Evolutionary conservation across 1,140 invertebrate species (phyloP), one percentile per base, ranked within the genome.

Genomic region (Amyelois transitella): DNA sequence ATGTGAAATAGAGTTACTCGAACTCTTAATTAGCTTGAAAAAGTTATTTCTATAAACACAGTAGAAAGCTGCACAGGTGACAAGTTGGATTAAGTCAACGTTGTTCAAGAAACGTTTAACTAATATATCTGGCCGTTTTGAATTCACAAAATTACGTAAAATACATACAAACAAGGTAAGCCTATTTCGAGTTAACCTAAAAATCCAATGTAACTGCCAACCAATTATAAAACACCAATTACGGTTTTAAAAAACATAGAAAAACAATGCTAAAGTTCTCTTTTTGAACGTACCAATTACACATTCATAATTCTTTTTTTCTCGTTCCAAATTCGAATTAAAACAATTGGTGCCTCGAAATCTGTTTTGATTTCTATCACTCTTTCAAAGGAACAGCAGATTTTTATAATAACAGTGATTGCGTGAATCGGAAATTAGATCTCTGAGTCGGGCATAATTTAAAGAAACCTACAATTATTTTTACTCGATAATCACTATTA

Each of bases 401-500:
- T 75, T 53, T 58, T 62, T 61, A 61, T 81, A 83, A 81, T 83
- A 78, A 81, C 64, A 83, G 74, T 66, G 62, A 62, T 72, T 68
- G 69, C 58, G 58, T 59, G 71, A 66, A 72, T 73, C 62, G 56
- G 60, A 59, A 75, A 71, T 73, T 71, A 74, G 73, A 75, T 75
- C 69, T 68, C 63, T 58, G 54, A 54, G 62, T 55, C 68, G 62
- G 64, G 64, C 65, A 72, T 71, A 72, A 72, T 81, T 77, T 73
- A 67, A 65, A 58, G 60, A 62, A 76, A 72, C 72, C 65, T 58
- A 69, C 75, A 84, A 81, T 84, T 84, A 84, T 72, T 78, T 76
- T 75, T 72, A 77, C 69, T 64, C 70, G 67, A 78, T 78, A 79
- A 82, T 81, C 69, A 74, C 71, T 74, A 72, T 76, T 77, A 75